Base-by-base conservation (phyloP, 2,113 vertebrate species). In the Mus musculus region DNA sequence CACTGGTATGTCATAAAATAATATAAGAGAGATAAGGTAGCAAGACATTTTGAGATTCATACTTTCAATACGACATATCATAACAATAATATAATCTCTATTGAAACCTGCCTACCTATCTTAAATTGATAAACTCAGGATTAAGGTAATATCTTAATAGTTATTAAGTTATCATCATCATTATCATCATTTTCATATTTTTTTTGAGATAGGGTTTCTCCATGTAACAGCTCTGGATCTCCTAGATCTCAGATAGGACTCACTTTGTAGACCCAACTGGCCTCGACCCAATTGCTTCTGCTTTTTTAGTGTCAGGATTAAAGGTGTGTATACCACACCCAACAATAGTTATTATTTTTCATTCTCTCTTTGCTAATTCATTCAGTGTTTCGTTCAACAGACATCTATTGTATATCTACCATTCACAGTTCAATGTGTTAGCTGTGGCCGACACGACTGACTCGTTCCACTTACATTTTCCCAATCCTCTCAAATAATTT, bases 401-500 rank as follows among this genome's bases (percentile, higher is more conserved):
- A 7, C 39, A 56, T 89, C 93, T 76, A 19, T 0, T 65, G 12
- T 92, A 3, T 24, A 80, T 33, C 81, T 59, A 28, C 72, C 71
- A 11, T 72, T 77, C 22, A 52, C 13, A 17, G 65, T 19, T 20
- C 30, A 54, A 61, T 92, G 30, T 75, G 1, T 28, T n/a, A 63
- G 14, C 5, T 75, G 49, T 46, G 80, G 73, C 54, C 59, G 17
- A 85, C 7, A 24, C 8, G 84, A 5, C 13, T 46, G 30, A 20
- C 2, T 42, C 9, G 4, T 87, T 88, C 56, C 30, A 49, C 16
- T 84, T 89, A 19, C 24, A 36, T 89, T 89, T 82, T 63, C 54
- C 59, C 59, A 49, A 33, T 89, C 89, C 33, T 86, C 67, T 89
- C 90, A 93, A 42, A 63, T 87, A 65, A 82, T 73, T 93, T 75